Percentiles rank a stretch among this genome's conserved stretches.
These are phyloP conservation scores for Phocides pigmalion DNA, from an alignment of 1,140 invertebrate species.

Conservation along the genomic window DNA sequence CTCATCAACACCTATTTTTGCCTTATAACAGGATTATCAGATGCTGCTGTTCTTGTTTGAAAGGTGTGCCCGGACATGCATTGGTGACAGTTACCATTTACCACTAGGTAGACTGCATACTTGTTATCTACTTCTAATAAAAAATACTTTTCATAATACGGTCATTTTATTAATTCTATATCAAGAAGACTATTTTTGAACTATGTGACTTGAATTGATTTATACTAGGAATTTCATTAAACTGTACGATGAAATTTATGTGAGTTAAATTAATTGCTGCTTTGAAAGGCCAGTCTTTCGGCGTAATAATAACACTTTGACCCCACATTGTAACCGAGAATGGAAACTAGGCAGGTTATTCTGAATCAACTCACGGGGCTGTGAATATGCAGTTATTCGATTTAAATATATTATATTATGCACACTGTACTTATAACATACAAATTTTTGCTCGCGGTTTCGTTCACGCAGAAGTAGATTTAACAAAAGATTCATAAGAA, in stretches of 20 bases:
- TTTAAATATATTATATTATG: background rate
- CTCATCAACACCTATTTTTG: no score
- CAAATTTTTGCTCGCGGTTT: no score
- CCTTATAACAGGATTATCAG: no score
- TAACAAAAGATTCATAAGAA: no score
- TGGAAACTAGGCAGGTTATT: slow-evolving; percentile 16
- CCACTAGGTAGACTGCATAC: no score
- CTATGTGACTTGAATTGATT: slow-evolving; percentile 11
- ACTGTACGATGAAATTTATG: slow-evolving; percentile 18
- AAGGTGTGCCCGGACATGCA: no score
- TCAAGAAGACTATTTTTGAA: background rate
- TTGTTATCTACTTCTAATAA: no score
- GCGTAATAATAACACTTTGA: slow-evolving; percentile 20
- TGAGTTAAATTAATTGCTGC: slow-evolving; percentile 21
- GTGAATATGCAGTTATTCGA: background rate
- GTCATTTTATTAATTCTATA: background rate
- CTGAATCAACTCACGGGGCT: background rate
- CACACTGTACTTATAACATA: no score
- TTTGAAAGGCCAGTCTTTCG: slow-evolving; percentile 20
- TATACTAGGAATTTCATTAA: slow-evolving; percentile 23
- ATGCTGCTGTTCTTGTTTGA: no score
- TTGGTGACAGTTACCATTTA: no score
- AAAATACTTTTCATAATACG: no score
- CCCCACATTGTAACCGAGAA: slow-evolving; percentile 1
- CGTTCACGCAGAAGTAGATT: no score